Percentiles rank a stretch among this genome's conserved stretches.
Evolutionary conservation across 2,113 vertebrate species (phyloP).

Genomic region (western clawed frog (Xenopus tropicalis)): UCB_Xtro_10.0 CM004448.2:99869501-99870000

Average conservation of each 20-base stretch:
- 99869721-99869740: no score
- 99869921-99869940: slow-evolving; percentile 30
- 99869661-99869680: no score
- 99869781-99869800: slow-evolving; percentile 21
- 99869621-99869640: no score
- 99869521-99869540: no score
- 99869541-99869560: no score
- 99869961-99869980: slow-evolving; percentile 41
- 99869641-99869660: no score
- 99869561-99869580: no score
- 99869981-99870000: slow-evolving; percentile 59
- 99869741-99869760: not conserved
- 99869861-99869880: slow-evolving; percentile 30
- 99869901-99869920: slow-evolving; percentile 16
- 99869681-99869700: no score
- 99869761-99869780: slow-evolving; percentile 24
- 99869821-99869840: slow-evolving; percentile 37
- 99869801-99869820: slow-evolving; percentile 29
- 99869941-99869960: not conserved
- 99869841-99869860: slow-evolving; percentile 4
- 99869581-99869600: no score
- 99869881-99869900: slow-evolving; percentile 37
- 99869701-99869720: no score
- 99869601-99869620: no score
- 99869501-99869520: no score